Evolutionary conservation across 2,888 invertebrate species (phyloP).

Genomic region (Pollenia labialis): DNA sequence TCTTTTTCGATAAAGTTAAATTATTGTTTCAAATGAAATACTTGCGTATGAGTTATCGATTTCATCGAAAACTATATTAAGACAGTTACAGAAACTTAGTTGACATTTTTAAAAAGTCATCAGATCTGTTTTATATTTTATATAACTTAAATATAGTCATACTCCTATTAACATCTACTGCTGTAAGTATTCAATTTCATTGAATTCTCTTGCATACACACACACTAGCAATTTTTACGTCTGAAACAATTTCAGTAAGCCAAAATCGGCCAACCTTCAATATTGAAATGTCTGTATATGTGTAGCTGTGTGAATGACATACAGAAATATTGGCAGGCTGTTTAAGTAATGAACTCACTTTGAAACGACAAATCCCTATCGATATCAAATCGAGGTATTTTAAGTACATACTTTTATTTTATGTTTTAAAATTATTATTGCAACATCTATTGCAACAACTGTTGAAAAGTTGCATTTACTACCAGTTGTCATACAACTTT

Average conservation of each 20-base stretch:
- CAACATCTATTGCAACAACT: slow-evolving; percentile 47
- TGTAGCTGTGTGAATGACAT: not conserved
- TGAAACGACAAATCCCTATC: slow-evolving; percentile 1
- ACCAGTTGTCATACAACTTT: no score
- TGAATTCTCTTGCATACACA: not conserved
- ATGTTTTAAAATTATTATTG: slow-evolving; percentile 10
- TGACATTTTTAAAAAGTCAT: slow-evolving; percentile 37
- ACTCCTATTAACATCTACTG: not conserved
- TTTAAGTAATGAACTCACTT: not conserved
- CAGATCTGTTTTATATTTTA: not conserved
- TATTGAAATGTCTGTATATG: slow-evolving; percentile 9
- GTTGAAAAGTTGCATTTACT: slow-evolving; percentile 30
- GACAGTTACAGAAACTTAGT: slow-evolving; percentile 1
- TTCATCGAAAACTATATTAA: not conserved
- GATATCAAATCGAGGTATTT: slow-evolving; percentile 1
- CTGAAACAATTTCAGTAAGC: not conserved
- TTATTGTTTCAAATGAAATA: not conserved
- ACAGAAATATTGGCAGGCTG: not conserved
- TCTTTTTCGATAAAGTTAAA: not conserved
- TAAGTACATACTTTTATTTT: slow-evolving; percentile 13
- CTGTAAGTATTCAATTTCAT: not conserved
- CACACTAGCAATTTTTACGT: not conserved
- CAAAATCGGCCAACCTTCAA: slow-evolving; percentile 19
- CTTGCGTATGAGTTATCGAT: not conserved
- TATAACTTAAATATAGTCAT: not conserved